Percentiles rank a stretch among this genome's conserved stretches.
These are phyloP conservation scores for Rhysida immarginata DNA, from an alignment of 1,140 invertebrate species.

Conservation along the genomic window DNA sequence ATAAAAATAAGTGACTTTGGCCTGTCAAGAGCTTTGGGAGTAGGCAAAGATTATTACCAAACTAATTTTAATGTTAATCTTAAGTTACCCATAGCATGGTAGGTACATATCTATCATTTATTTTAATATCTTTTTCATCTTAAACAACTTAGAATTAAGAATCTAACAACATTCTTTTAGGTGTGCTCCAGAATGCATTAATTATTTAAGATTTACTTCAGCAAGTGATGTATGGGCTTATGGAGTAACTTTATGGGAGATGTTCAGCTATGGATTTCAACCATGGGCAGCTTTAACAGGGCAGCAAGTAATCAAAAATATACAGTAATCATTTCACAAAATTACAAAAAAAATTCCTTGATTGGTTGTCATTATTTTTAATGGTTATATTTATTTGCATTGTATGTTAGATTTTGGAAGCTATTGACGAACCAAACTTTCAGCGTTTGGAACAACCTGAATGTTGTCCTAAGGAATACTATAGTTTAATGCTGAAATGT, in stretches of 20 bases:
- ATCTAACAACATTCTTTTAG: too few relatives aligned
- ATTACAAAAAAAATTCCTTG: too few relatives aligned
- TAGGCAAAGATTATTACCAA: conserved; percentile 97
- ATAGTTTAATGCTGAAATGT: conserved; percentile 81
- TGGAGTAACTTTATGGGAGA: conserved; percentile 96
- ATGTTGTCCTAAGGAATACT: conserved; percentile 87
- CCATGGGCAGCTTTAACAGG: conserved; percentile 93
- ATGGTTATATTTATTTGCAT: too few relatives aligned
- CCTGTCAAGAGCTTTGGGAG: conserved; percentile 81
- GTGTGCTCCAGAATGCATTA: conserved; percentile 96
- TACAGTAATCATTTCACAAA: too few relatives aligned
- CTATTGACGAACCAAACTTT: conserved; percentile 84
- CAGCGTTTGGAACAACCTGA: conserved; percentile 79
- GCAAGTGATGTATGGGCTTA: conserved; percentile 96
- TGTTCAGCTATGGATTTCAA: conserved; percentile 96
- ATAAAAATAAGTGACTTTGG: conserved; percentile 98
- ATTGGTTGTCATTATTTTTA: too few relatives aligned
- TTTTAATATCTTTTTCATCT: too few relatives aligned
- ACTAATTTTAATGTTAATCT: conserved; percentile 96
- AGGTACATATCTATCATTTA: conserved; percentile 28
- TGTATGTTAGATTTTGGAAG: conserved; percentile 91
- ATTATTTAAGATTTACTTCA: conserved; percentile 87
- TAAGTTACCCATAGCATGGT: conserved; percentile 95
- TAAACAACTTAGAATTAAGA: too few relatives aligned
- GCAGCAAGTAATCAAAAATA: conserved; percentile 43